Evolutionary conservation across 2,113 vertebrate species (phyloP).

Genomic region (Elephantulus edwardii): DNA sequence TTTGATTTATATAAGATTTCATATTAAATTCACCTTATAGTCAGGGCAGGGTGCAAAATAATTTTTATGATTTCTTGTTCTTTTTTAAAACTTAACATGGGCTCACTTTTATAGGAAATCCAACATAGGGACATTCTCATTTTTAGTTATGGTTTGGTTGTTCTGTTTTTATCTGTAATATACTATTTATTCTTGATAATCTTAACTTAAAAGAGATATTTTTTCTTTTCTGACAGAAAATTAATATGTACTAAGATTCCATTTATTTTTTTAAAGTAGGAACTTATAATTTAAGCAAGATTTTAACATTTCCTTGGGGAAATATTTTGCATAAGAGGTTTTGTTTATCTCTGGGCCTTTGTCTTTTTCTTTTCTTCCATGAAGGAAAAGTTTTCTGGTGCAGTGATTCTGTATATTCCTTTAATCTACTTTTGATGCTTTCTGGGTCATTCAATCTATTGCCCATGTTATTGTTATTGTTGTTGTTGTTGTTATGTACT

Average conservation of each 20-base stretch:
- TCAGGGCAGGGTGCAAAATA: background rate
- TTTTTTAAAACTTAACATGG: slow-evolving; percentile 9
- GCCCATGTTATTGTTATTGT: too few relatives aligned
- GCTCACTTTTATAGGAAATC: slow-evolving; percentile 8
- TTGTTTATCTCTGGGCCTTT: background rate
- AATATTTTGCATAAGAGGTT: background rate
- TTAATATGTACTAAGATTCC: background rate
- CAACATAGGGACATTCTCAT: background rate
- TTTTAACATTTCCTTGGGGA: background rate
- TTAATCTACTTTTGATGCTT: too few relatives aligned
- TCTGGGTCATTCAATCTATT: too few relatives aligned
- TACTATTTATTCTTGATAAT: background rate
- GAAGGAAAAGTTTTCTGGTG: background rate
- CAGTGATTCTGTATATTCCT: too few relatives aligned
- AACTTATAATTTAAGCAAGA: background rate
- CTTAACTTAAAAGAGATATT: slow-evolving; percentile 10
- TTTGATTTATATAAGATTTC: background rate
- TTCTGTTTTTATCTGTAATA: slow-evolving; percentile 23
- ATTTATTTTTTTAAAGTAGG: background rate
- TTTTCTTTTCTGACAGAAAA: background rate
- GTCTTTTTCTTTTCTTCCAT: background rate
- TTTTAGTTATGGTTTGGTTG: background rate
- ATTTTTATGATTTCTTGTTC: background rate
- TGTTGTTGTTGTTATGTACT: too few relatives aligned
- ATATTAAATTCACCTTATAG: background rate